Base-by-base conservation (phyloP, 2,797 vertebrate species). In the Gobio occitaniae region DNA sequence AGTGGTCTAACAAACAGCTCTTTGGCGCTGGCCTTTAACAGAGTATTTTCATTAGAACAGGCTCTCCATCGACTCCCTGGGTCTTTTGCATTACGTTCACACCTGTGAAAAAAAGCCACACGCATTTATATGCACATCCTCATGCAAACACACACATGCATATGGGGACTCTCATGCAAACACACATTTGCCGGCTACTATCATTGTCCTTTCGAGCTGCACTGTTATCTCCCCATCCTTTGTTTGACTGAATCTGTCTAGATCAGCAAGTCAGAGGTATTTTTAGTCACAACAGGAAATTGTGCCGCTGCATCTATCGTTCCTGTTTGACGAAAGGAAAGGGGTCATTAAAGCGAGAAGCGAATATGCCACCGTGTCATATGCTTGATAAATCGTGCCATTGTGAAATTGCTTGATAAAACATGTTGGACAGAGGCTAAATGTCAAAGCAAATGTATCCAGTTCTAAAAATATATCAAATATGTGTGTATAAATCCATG, bases 221-320 rank as follows among this genome's bases (percentile, higher is more conserved):
- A 25, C 2, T 65, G 69, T 77, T 87, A 81, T 87, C 86, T 86
- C 44, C 77, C 12, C 9, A 7, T 61, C 6, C 38, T 17, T 38
- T 76, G 32, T 84, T 54, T 13, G 44, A 50, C 56, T 44, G 79
- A 78, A 83, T 48, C 44, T 41, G 44, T 81, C 19, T 17, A 86
- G 83, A 71, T 88, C 82, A 86, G 82, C 76, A 77, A 80, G 78
- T 56, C 61, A 41, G 54, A 74, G 47, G 47, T 84, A 84, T 86
- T 87, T 88, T 83, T 72, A 86, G 86, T 70, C 48, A 52, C 79
- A 87, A 71, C 65, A 61, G 76, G 70, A 83, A 86, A 79, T 68
- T 61, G 48, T 76, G 54, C 70, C 11, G 4, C 68, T 78, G 41
- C 41, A 63, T 72, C 52, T 52, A 44, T 74, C 52, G 3, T 29